Percentiles rank a stretch among this genome's conserved stretches.
Evolutionary conservation across 1,140 invertebrate species (phyloP).

Genomic region (Cydia splendana): DNA sequence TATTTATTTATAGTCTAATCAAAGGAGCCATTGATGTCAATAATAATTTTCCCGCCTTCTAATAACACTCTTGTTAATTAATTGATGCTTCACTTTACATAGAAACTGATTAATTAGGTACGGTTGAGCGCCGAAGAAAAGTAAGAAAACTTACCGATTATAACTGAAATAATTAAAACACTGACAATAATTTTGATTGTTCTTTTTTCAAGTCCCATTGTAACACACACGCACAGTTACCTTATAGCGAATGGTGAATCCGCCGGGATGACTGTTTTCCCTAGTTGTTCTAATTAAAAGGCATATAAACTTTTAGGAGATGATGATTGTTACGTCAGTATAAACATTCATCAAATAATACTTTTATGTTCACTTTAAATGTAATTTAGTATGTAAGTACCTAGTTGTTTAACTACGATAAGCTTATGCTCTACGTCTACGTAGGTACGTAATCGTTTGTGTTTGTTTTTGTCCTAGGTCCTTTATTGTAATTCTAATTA

Average conservation of each 20-base stretch:
- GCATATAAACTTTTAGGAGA: neutral
- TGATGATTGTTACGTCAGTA: neutral
- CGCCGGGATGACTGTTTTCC: neutral
- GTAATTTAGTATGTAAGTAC: too few species aligned
- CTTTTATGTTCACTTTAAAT: neutral
- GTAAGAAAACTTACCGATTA: neutral
- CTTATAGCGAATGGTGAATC: neutral
- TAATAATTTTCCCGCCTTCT: neutral
- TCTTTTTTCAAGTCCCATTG: neutral
- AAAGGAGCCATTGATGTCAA: neutral
- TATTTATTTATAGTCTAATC: neutral
- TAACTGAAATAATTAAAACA: neutral
- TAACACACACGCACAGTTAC: neutral
- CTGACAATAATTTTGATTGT: neutral
- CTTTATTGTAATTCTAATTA: too few species aligned
- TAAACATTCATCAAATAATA: neutral
- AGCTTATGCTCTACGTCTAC: too few species aligned
- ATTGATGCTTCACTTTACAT: too few species aligned
- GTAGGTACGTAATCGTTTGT: too few species aligned
- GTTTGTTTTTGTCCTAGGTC: too few species aligned
- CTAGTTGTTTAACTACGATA: too few species aligned
- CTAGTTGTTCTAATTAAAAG: neutral
- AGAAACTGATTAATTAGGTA: too few species aligned
- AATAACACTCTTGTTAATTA: too few species aligned
- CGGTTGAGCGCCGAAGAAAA: too few species aligned